Evolutionary conservation across 53 echinoderm and acorn worm species (phyloP), one percentile per base, ranked within the genome.

Genomic region (Mesocentrotus franciscanus): DNA sequence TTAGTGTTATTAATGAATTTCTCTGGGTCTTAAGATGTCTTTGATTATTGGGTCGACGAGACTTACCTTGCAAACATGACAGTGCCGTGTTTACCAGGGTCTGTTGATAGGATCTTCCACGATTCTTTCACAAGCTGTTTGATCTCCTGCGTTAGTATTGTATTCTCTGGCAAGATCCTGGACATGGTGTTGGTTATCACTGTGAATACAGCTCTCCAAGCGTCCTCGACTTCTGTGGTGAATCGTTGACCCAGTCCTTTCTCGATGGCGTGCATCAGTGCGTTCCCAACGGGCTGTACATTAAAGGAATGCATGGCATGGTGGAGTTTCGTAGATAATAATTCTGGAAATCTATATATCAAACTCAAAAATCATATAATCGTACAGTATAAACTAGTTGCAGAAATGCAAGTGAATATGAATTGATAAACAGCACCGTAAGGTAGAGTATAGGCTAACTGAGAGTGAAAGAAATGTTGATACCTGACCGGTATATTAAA

Each of bases 251-350:
- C 94, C 15, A 95, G 60, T 90, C 95, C 94, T 13, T 93, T 66
- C 71, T 81, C 81, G 83, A 96, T 61, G 68, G 96, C 90, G 49
- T 79, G 95, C 85, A 96, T 91, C 20, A 96, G 94, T 10, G 96
- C 96, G 22, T 95, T 94, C 4, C 94, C 94, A 66, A 95, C 95
- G 64, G 96, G 94, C 96, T 96, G 96, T 85, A 17, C 26, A 35
- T 6, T 32, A 49, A 20, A 27, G 49, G 10, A 90, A 58, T 81
- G 34, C 39, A 75, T 26, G 17, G 10, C 75, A 75, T 75, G 62
- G 18, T 16, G 14, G 12, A 62, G 62, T 62, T 18, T 62, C 62
- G 18, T 62, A 9, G 62, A 62, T 62, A 14, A 62, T 62, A 49
- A 49, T 49, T 49, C 0, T 49, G 49, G 3, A 49, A 49, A 7